Evolutionary conservation across 2,888 invertebrate species (phyloP), one percentile per base, ranked within the genome.

Genomic region (Pyrochroa serraticornis): DNA sequence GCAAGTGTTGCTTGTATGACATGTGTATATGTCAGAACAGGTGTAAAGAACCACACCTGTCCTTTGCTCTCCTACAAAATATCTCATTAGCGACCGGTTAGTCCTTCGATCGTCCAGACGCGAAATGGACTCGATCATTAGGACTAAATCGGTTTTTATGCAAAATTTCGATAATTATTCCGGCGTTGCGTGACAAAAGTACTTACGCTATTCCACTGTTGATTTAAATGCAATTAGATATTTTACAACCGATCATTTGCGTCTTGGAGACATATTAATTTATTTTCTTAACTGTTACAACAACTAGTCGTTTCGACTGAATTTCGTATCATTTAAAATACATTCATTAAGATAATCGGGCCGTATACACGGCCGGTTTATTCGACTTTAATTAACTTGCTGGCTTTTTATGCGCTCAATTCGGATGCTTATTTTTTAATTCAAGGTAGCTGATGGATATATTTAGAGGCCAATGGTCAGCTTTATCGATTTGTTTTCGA

Each of bases 1-100:
- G 47, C 54, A 55, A 48, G 54, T 47, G 54, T 54, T 54, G 46
- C 36, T 47, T 60, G 66, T 67, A 59, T 66, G 70, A 69, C 70
- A 70, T 68, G 65, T 70, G 70, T 70, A 70, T 55, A 62, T 69
- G 69, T 70, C 69, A 66, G 68, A 66, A 70, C 71, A 71, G 71
- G 70, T 71, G 71, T 70, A 64, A 68, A 64, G 60, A 62, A 49
- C n/a, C 47, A 61, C 71, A 71, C 71, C 71, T 71, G 71, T 66
- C 68, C 60, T 38, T 46, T 58, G 47, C 46, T 65, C 63, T 65
- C 54, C 54, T 55, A 55, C 54, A 55, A 22, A 55, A 55, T 55
- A 55, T 55, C 54, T 55, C 54, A 55, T 55, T 55, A 55, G 37
- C 41, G 43, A 55, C 48, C 54, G 47, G 47, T 55, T 55, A 41